Base-by-base conservation (phyloP, 2,113 vertebrate genomes). In the Cyprinodon variegatus region DNA sequence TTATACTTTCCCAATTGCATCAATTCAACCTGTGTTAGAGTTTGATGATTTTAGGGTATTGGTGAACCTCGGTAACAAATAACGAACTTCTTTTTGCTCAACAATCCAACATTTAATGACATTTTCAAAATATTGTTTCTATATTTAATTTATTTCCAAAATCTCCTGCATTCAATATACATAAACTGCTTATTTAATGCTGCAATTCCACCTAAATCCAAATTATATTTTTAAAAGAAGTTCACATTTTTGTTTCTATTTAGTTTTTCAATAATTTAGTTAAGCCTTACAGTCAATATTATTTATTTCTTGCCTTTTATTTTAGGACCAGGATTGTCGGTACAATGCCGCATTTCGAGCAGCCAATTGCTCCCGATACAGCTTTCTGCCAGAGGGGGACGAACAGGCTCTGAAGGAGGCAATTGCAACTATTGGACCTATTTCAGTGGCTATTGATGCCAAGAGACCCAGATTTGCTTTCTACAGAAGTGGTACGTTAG, bases 381-480 rank as follows among this genome's bases (percentile, higher is more conserved):
- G 3, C 0, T 90, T 84, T 63, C 89, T 97, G 14, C 89, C 93
- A 0, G 0, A 5, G 0, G 94, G 88, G 0, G 66, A 93, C 0
- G 97, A 99, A 71, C 77, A 48, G 0, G 89, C 86, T 0, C 90
- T 99, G 61, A 92, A 95, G 72, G 73, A 94, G 4, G 92, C 90
- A 0, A 57, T 98, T 3, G 97, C 96, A 78, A 92, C 53, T 3
- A 67, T 96, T 0, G 98, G 98, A 1, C 97, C 98, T 0, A 91
- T 99, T 53, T 95, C 97, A 0, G 96, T 98, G 0, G 96, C 6
- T 22, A 94, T 99, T 4, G 96, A 99, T 0, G 97, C 96, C 4
- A 85, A 74, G 0, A 90, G 87, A 0, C 70, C 93, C 8, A 57
- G 45, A 0, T 99, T 99, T 86, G 76, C 82, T 70, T 77, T 97